Conservation (phyloP, 2,888 invertebrate species). For the Ferrisia virgata region DNA sequence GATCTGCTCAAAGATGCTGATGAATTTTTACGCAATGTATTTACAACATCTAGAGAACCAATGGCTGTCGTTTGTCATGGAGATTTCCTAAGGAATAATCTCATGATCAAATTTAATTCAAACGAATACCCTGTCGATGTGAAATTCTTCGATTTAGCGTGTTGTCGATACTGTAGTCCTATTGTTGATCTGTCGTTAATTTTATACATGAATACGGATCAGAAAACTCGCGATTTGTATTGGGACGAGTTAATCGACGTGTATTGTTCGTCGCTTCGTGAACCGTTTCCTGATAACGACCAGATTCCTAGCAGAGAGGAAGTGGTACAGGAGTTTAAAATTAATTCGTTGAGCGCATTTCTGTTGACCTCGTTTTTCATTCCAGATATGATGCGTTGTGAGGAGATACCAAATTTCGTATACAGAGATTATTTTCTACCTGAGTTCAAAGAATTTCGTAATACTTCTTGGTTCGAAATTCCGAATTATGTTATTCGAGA, state of each 20-base stretch:
- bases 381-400: background rate
- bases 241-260: conserved; percentile 61
- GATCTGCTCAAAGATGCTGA: background rate
- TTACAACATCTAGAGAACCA: conserved; percentile 46
- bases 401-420: no score
- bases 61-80: conserved; percentile 49
- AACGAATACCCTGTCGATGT: conserved; percentile 45
- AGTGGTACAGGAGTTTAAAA: background rate
- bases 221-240: conserved; percentile 59
- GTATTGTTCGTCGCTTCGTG: conserved; percentile 61
- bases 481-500: background rate
- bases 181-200: conserved; percentile 62
- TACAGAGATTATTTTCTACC: no score
- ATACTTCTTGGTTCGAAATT: background rate
- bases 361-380: background rate
- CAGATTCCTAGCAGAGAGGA: background rate
- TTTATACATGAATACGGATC: conserved; percentile 63
- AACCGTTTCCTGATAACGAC: background rate
- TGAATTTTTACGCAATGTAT: background rate
- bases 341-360: background rate
- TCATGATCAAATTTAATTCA: conserved; percentile 49
- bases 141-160: conserved; percentile 48
- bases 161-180: conserved; percentile 57
- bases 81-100: conserved; percentile 50
- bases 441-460: no score